A percentile compares a stretch with the other conserved stretches of the same genome.
Evolutionary conservation across 2,888 invertebrate genomes (phyloP).

Genomic region (Nymphalis c-album): DNA sequence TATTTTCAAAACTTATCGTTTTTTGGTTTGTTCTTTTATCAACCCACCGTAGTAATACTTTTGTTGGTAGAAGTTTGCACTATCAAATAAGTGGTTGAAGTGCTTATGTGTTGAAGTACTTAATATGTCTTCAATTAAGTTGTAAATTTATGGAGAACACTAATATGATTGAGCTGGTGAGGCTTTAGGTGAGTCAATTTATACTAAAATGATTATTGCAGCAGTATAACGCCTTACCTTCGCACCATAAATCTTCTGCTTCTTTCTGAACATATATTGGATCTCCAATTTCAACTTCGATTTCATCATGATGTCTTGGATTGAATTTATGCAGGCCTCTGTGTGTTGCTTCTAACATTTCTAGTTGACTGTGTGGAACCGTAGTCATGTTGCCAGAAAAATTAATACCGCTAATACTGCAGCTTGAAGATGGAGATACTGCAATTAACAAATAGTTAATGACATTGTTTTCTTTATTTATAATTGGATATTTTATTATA

Average conservation of each 20-base stretch:
- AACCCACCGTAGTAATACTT: too few species aligned
- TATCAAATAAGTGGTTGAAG: too few species aligned
- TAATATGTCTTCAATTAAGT: too few species aligned
- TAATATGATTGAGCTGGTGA: too few species aligned
- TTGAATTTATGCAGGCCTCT: slow-evolving; percentile 97
- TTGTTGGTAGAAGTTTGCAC: too few species aligned
- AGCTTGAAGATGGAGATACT: slow-evolving; percentile 83
- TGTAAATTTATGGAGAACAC: too few species aligned
- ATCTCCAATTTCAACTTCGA: slow-evolving; percentile 98
- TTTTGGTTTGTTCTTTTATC: too few species aligned
- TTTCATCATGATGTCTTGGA: slow-evolving; percentile 96
- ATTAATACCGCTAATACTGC: slow-evolving; percentile 77
- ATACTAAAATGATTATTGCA: too few species aligned
- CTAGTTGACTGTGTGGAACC: slow-evolving; percentile 89
- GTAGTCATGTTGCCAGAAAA: slow-evolving; percentile 85
- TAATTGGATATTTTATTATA: background rate
- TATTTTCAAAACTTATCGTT: too few species aligned
- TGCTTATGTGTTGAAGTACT: too few species aligned
- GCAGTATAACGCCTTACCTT: slow-evolving; percentile 83
- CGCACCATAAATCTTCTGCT: slow-evolving; percentile 98
- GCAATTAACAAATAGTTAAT: slow-evolving; percentile 34
- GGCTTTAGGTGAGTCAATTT: too few species aligned
- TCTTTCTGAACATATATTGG: slow-evolving; percentile 98
- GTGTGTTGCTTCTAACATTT: slow-evolving; percentile 96
- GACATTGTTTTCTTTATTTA: background rate